A percentile compares a stretch with the other conserved stretches of the same genome.
Conservation (phyloP, 1,140 invertebrate genomes). For the Planococcus citri region DNA sequence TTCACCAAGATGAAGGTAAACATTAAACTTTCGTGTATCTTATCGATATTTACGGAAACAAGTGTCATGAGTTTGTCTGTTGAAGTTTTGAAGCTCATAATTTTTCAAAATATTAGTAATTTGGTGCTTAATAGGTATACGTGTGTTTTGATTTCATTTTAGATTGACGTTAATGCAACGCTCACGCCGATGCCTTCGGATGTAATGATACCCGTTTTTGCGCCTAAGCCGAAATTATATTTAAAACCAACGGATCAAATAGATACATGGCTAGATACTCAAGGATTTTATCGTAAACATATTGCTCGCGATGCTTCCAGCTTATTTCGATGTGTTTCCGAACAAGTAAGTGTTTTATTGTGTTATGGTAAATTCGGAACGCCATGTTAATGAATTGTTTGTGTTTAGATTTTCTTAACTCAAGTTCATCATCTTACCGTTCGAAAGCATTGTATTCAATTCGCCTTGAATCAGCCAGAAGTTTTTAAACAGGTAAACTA, state of each 20-base stretch:
- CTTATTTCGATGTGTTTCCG: conserved; percentile 68
- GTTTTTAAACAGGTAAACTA: conserved; percentile 38
- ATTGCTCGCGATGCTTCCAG: conserved; percentile 69
- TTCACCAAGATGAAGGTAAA: no score
- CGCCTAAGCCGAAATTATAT: neutral
- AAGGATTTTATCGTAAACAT: conserved; percentile 68
- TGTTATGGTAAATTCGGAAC: neutral
- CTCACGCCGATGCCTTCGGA: neutral
- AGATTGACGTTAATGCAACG: neutral
- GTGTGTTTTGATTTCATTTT: no score
- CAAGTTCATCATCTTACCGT: conserved; percentile 61
- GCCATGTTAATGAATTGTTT: neutral
- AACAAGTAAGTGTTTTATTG: conserved; percentile 53
- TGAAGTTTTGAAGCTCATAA: no score
- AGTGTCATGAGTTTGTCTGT: no score
- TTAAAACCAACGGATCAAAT: conserved; percentile 31
- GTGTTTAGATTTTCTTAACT: conserved; percentile 48
- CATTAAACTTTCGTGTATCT: no score
- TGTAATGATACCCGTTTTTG: neutral
- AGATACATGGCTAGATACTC: conserved; percentile 62
- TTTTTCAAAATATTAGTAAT: no score
- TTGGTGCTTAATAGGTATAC: no score
- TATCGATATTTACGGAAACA: no score
- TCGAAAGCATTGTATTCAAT: conserved; percentile 54
- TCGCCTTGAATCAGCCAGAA: conserved; percentile 46